These are phyloP conservation scores for Trypoxylon attenuatum DNA, from an alignment of 2,888 invertebrate species.

Conservation along the genomic window DNA sequence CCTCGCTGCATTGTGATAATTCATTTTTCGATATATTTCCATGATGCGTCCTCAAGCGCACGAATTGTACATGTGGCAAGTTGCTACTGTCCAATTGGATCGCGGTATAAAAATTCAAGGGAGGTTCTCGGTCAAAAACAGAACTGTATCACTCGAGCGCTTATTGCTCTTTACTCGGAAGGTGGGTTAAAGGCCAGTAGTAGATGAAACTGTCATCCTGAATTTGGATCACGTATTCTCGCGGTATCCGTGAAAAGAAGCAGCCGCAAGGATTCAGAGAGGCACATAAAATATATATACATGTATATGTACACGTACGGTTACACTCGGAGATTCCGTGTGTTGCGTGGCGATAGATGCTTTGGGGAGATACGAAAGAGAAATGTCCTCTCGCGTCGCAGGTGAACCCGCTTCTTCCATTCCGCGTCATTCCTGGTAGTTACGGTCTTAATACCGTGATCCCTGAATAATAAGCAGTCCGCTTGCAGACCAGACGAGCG, in stretches of 20 bases:
- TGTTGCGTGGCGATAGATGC: slow-evolving; percentile 39
- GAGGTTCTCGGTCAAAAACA: slow-evolving; percentile 9
- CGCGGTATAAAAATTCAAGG: not conserved
- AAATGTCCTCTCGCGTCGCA: slow-evolving; percentile 30
- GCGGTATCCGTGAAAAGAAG: slow-evolving; percentile 4
- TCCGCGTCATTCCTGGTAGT: not conserved
- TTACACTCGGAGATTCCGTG: slow-evolving; percentile 28
- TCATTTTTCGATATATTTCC: not conserved
- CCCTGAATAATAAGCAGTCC: not conserved
- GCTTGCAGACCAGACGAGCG: not conserved
- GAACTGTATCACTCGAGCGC: slow-evolving; percentile 18
- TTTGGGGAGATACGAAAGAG: slow-evolving; percentile 22
- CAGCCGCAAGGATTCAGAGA: not conserved
- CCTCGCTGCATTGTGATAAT: not conserved
- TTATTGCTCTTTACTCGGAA: slow-evolving; percentile 34
- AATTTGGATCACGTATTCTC: slow-evolving; percentile 49
- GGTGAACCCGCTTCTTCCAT: not conserved
- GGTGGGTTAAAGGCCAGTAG: slow-evolving; percentile 40
- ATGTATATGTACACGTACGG: slow-evolving; percentile 16
- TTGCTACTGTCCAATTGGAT: not conserved
- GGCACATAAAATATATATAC: too few species aligned
- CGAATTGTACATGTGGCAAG: too few species aligned
- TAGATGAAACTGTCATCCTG: slow-evolving; percentile 44
- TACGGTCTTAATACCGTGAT: not conserved
- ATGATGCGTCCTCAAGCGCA: too few species aligned